Conservation (phyloP, 2,113 vertebrate species). For the Excalfactoria chinensis region DNA sequence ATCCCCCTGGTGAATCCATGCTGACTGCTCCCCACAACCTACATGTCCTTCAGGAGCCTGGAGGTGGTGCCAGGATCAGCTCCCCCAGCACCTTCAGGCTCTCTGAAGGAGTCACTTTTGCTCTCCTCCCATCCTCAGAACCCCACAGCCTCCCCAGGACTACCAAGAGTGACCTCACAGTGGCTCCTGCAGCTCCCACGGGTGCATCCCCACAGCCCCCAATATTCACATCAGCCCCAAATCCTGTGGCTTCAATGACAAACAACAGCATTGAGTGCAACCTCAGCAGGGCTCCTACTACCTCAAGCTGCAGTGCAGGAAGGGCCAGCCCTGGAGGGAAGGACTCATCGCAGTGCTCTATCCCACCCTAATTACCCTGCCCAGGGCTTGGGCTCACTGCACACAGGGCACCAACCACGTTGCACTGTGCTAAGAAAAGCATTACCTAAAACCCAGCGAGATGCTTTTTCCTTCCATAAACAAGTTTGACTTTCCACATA, state of each 20-base stretch:
- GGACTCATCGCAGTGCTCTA: fast-evolving
- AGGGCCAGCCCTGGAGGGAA: not conserved
- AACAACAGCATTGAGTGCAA: too few species aligned
- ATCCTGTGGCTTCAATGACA: not conserved
- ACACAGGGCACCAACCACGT: fast-evolving
- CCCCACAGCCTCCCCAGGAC: too few species aligned
- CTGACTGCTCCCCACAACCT: not conserved
- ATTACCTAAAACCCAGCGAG: not conserved
- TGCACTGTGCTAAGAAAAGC: not conserved
- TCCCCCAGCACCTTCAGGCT: not conserved
- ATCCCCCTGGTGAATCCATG: not conserved
- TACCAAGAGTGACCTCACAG: not conserved
- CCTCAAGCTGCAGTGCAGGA: fast-evolving
- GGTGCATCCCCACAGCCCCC: not conserved
- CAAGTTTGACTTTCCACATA: not conserved
- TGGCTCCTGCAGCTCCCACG: fast-evolving
- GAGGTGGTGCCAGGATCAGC: not conserved
- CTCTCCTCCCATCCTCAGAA: too few species aligned
- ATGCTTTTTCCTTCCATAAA: not conserved
- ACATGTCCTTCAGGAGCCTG: not conserved
- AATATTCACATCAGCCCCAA: not conserved
- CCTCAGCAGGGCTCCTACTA: not conserved
- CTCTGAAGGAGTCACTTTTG: not conserved
- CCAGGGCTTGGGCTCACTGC: not conserved
- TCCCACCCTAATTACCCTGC: not conserved